Conservation (phyloP, 37 sponge, comb jelly and placozoan species). For the Halichondria panicea region DNA sequence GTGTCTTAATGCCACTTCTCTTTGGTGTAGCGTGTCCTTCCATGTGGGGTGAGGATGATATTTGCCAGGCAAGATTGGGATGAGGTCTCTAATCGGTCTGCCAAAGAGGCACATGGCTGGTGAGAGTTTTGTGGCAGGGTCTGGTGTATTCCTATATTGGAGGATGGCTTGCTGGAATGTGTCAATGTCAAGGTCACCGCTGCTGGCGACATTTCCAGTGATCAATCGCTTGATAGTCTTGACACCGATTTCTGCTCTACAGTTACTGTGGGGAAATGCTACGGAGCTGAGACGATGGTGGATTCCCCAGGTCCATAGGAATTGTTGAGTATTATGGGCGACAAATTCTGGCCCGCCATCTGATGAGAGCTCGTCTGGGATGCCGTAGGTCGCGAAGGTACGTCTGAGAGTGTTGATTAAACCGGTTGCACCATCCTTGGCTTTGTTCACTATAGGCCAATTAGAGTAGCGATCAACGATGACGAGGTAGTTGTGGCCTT, state of each 20-base stretch:
- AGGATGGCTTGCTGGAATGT: slow-evolving; percentile 29
- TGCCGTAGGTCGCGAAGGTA: slow-evolving; percentile 43
- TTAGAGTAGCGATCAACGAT: slow-evolving; percentile 49
- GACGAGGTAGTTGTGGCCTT: slow-evolving; percentile 32
- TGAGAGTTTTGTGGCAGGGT: slow-evolving; percentile 26
- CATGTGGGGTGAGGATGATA: slow-evolving; percentile 23
- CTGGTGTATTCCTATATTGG: slow-evolving; percentile 54
- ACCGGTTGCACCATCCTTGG: slow-evolving; percentile 30
- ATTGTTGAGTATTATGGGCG: slow-evolving; percentile 23
- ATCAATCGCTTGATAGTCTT: slow-evolving; percentile 36
- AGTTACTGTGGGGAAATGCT: slow-evolving; percentile 44
- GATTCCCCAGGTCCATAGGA: slow-evolving; percentile 26
- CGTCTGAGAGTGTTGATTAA: slow-evolving; percentile 14
- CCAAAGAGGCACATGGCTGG: slow-evolving; percentile 51
- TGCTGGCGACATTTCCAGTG: slow-evolving; percentile 26
- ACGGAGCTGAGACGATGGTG: slow-evolving; percentile 42
- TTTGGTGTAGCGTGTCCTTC: not conserved
- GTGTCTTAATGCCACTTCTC: slow-evolving; percentile 34
- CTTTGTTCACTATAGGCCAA: slow-evolving; percentile 43
- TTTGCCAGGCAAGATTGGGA: slow-evolving; percentile 38
- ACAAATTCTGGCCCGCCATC: slow-evolving; percentile 34
- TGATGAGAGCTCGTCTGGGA: slow-evolving; percentile 43
- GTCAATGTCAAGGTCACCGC: slow-evolving; percentile 17
- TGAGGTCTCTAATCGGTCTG: slow-evolving; percentile 37
- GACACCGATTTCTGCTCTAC: slow-evolving; percentile 34